These are phyloP conservation scores for Calephelis perditalis DNA, from an alignment of 2,888 invertebrate genomes.

Conservation along the genomic window DNA sequence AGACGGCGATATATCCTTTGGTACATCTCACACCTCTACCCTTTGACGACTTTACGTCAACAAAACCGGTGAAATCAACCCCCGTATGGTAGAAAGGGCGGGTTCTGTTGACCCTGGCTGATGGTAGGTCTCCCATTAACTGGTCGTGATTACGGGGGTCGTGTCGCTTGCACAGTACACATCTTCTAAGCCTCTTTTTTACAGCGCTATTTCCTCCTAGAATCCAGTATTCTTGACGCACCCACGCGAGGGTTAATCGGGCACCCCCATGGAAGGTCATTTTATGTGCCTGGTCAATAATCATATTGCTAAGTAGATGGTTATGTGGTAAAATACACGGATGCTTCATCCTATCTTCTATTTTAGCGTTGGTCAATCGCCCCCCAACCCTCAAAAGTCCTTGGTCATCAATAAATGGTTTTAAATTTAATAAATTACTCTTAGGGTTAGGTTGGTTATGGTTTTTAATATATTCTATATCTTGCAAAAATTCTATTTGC, in stretches of 20 bases:
- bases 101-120: slow-evolving; percentile 18
- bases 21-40: too few relatives aligned
- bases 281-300: too few relatives aligned
- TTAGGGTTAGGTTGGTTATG: slow-evolving; percentile 18
- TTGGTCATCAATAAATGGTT: slow-evolving; percentile 21
- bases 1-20: too few relatives aligned
- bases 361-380: slow-evolving; percentile 18
- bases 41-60: too few relatives aligned
- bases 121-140: slow-evolving; percentile 28
- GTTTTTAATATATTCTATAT: slow-evolving; percentile 17
- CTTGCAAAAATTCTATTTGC: slow-evolving; percentile 18
- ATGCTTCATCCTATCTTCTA: too few relatives aligned
- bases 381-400: slow-evolving; percentile 22
- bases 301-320: too few relatives aligned
- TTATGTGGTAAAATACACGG: too few relatives aligned
- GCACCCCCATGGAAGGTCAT: slow-evolving; percentile 24
- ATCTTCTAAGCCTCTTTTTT: too few relatives aligned
- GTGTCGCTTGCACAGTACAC: slow-evolving; percentile 8
- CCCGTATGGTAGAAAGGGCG: slow-evolving; percentile 20
- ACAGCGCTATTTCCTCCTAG: slow-evolving; percentile 20
- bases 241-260: slow-evolving; percentile 19
- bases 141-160: slow-evolving; percentile 23
- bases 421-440: slow-evolving; percentile 21
- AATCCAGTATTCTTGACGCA: slow-evolving; percentile 25
- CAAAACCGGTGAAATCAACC: too few relatives aligned